A percentile compares a stretch with the other conserved stretches of the same genome.
phyloP scores from a whole-genome alignment of 2,888 invertebrate species.

The Nomada hirtipes region DNA sequence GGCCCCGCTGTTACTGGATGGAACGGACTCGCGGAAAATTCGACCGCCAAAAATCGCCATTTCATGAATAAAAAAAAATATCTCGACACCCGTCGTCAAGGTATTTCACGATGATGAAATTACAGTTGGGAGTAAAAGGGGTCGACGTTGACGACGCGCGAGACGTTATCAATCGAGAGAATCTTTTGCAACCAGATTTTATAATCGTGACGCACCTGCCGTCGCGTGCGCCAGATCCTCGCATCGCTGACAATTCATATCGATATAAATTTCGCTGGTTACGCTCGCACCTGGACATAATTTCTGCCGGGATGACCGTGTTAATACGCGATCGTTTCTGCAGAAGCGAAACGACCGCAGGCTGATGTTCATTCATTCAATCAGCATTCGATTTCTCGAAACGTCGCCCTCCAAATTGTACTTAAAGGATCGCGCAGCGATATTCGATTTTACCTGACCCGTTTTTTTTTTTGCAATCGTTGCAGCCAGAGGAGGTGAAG shows the following conservation, averaged over 20 bases:
- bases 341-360: neutral
- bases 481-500: conserved; percentile 74
- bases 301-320: neutral
- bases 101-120: conserved; percentile 11
- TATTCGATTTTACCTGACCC: neutral
- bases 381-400: neutral
- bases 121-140: no score
- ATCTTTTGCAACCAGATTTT: conserved; percentile 23
- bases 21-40: conserved; percentile 16
- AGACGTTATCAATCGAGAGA: neutral
- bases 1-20: neutral
- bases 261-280: neutral
- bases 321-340: neutral
- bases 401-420: no score
- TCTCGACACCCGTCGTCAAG: neutral
- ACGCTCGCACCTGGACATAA: conserved; percentile 35
- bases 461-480: conserved; percentile 22
- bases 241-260: neutral
- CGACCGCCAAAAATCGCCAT: neutral
- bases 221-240: conserved; percentile 11
- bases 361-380: conserved; percentile 12
- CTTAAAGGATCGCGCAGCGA: neutral
- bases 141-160: neutral
- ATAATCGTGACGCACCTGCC: conserved; percentile 23
- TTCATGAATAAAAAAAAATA: no score